These are phyloP conservation scores for Pteruthius melanotis DNA, from an alignment of 2,113 vertebrate genomes.

Conservation along the genomic window DNA sequence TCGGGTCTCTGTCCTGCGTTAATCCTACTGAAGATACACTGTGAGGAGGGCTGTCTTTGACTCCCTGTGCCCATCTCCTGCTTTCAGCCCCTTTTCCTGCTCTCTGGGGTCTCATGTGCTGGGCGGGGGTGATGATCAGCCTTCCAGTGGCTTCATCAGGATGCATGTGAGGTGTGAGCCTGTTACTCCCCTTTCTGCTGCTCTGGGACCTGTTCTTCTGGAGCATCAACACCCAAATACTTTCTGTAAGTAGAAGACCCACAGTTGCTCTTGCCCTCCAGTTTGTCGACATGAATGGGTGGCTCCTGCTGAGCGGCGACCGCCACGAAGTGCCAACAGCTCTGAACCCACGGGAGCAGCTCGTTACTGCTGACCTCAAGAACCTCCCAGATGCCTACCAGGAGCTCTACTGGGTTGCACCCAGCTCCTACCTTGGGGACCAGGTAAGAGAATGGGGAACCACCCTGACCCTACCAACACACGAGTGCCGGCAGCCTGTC, in stretches of 20 bases:
- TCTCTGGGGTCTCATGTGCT: not conserved
- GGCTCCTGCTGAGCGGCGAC: conserved; percentile 84
- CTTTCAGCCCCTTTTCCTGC: not conserved
- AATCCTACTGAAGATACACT: not conserved
- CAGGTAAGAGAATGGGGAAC: conserved; percentile 65
- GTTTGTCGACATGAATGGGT: conserved; percentile 87
- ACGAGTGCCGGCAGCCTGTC: not conserved
- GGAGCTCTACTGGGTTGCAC: conserved; percentile 94
- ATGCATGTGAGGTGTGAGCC: not conserved
- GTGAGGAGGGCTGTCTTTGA: not conserved
- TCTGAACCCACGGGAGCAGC: conserved; percentile 64
- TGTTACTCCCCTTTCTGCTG: not conserved
- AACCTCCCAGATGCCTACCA: conserved; percentile 81
- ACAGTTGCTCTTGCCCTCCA: conserved; percentile 30
- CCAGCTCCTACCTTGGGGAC: conserved; percentile 87
- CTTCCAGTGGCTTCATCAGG: not conserved
- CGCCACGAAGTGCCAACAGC: conserved; percentile 80
- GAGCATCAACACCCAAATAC: not conserved
- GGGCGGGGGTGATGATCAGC: not conserved
- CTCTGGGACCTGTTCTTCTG: not conserved
- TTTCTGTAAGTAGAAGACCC: not conserved
- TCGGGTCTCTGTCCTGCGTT: not conserved
- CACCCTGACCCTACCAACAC: not conserved
- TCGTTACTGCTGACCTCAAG: conserved; percentile 81
- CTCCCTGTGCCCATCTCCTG: not conserved